phyloP scores from a whole-genome alignment of 2,113 vertebrate species.

The Erythrolamprus reginae region DNA sequence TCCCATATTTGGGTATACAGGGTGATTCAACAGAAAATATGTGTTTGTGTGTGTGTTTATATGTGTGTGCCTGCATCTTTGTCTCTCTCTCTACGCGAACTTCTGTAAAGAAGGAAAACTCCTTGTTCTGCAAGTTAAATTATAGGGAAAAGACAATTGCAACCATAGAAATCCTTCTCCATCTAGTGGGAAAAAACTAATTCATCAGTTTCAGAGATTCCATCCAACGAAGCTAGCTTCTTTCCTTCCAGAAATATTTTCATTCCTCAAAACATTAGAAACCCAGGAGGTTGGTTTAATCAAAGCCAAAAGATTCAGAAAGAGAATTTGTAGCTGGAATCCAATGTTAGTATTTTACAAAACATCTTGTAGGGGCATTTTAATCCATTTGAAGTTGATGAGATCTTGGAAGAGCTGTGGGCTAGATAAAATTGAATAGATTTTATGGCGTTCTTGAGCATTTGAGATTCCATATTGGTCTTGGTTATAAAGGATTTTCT shows the following conservation, averaged over 20 bases:
- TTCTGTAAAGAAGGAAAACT: too few species aligned
- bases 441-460: not conserved
- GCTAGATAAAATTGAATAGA: too few species aligned
- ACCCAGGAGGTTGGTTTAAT: not conserved
- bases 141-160: not conserved
- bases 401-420: not conserved
- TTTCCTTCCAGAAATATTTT: not conserved
- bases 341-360: not conserved
- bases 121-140: not conserved
- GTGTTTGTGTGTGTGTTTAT: too few species aligned
- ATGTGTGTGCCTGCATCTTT: too few species aligned
- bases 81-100: too few species aligned
- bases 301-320: not conserved
- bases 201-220: not conserved
- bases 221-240: not conserved
- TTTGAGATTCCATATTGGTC: not conserved
- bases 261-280: not conserved
- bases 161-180: not conserved
- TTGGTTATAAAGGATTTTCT: constrained; percentile 58
- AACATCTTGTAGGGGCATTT: too few species aligned
- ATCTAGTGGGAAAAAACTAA: too few species aligned
- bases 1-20: too few species aligned
- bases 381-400: too few species aligned
- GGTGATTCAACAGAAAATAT: too few species aligned
- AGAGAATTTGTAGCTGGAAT: not conserved